These are phyloP conservation scores for Pluvialis apricaria DNA, from an alignment of 2,113 vertebrate genomes.

Conservation along the genomic window DNA sequence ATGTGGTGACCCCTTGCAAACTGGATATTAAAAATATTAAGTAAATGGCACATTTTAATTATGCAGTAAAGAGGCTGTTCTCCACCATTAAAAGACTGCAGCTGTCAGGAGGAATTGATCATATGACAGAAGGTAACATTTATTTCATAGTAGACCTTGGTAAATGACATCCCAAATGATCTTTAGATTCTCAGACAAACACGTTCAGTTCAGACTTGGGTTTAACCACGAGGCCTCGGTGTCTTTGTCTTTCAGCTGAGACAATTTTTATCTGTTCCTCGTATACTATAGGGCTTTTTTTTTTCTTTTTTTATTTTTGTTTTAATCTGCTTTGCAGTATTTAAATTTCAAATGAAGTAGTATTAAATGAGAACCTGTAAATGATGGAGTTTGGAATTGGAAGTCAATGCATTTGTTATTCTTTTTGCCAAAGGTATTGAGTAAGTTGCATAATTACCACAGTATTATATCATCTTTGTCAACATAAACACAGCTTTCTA, in stretches of 20 bases:
- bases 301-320: background rate
- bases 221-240: background rate
- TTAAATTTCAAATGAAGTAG: constrained; percentile 32
- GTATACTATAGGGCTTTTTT: background rate
- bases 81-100: constrained; percentile 39
- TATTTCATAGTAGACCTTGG: constrained; percentile 45
- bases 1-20: constrained; percentile 49
- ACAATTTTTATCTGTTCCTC: background rate
- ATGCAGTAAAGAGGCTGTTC: constrained; percentile 37
- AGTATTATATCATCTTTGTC: constrained; percentile 39
- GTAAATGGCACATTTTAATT: constrained; percentile 58
- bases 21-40: constrained; percentile 55
- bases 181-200: background rate
- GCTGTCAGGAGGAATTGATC: constrained; percentile 35
- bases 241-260: background rate
- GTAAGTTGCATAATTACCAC: constrained; percentile 58
- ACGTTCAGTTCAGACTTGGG: background rate
- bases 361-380: constrained; percentile 46
- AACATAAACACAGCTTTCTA: constrained; percentile 1
- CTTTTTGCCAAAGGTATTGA: constrained; percentile 43
- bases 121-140: constrained; percentile 51
- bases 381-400: background rate
- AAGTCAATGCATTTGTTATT: constrained; percentile 36
- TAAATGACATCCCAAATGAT: constrained; percentile 35
- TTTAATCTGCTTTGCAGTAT: constrained; percentile 33